A percentile compares a stretch with the other conserved stretches of the same genome.
phyloP scores from a whole-genome alignment of 2,888 invertebrate species.

The Tachina fera region DNA sequence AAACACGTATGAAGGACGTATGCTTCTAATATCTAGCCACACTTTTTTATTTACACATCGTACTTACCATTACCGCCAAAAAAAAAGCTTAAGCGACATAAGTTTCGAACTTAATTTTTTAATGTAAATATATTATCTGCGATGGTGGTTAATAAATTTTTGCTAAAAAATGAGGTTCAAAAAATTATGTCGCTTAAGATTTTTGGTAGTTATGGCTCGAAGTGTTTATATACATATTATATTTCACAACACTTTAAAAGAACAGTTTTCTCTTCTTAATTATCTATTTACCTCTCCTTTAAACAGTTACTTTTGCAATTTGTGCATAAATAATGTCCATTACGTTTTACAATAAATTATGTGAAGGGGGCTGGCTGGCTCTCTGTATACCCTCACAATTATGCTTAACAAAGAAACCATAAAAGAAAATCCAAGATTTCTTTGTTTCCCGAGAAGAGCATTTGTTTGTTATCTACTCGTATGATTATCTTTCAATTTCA shows the following conservation, averaged over 20 bases:
- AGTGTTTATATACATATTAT: too few species aligned
- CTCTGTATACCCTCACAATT: background rate
- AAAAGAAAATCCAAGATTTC: slow-evolving; percentile 27
- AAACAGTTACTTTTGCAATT: background rate
- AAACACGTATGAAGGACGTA: too few species aligned
- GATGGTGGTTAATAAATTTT: too few species aligned
- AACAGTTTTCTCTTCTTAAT: background rate
- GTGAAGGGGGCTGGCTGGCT: background rate
- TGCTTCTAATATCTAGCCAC: too few species aligned
- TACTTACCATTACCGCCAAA: too few species aligned
- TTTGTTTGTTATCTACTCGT: background rate
- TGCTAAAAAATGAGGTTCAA: too few species aligned
- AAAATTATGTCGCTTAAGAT: too few species aligned
- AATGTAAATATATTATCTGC: too few species aligned
- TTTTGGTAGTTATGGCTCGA: too few species aligned
- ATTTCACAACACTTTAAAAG: background rate
- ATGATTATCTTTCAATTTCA: slow-evolving; percentile 39
- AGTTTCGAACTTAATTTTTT: too few species aligned
- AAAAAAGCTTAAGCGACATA: too few species aligned
- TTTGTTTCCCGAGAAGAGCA: slow-evolving; percentile 12
- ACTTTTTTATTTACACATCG: too few species aligned
- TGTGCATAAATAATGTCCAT: background rate
- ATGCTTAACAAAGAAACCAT: background rate
- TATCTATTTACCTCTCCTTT: background rate
- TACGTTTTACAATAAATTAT: background rate